A percentile compares a stretch with the other conserved stretches of the same genome.
phyloP scores from a whole-genome alignment of 2,888 invertebrate species.

The Andrena minutula region DNA sequence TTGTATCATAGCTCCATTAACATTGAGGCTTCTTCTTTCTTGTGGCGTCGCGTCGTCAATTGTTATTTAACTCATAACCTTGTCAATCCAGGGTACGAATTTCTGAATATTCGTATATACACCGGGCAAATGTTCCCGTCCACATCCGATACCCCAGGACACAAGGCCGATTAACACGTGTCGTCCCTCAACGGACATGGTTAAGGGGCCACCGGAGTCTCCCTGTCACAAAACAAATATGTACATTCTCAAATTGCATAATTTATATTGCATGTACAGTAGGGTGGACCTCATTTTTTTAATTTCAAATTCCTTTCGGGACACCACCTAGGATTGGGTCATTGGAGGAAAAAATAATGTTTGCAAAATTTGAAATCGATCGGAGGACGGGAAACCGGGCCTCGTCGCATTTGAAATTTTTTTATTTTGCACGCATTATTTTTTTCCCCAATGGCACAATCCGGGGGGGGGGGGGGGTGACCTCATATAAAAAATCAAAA shows the following conservation, averaged over 20 bases:
- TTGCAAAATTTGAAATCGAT: too few relatives aligned
- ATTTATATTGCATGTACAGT: neutral
- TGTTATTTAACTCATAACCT: constrained; percentile 89
- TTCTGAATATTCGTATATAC: constrained; percentile 97
- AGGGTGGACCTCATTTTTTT: too few relatives aligned
- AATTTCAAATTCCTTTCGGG: too few relatives aligned
- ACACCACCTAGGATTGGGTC: too few relatives aligned
- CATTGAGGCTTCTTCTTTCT: neutral
- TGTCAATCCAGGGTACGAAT: constrained; percentile 96
- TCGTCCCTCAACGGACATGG: constrained; percentile 93
- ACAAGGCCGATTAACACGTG: constrained; percentile 95
- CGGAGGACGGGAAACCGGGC: too few relatives aligned
- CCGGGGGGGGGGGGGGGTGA: too few relatives aligned
- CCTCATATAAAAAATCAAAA: too few relatives aligned
- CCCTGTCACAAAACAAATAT: constrained; percentile 81
- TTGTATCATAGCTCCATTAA: neutral
- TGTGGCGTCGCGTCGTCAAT: neutral
- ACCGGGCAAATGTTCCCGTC: constrained; percentile 94
- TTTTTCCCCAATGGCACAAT: too few relatives aligned
- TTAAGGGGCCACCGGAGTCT: constrained; percentile 94
- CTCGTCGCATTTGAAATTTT: too few relatives aligned
- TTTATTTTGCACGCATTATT: too few relatives aligned
- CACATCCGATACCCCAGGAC: constrained; percentile 97
- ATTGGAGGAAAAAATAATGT: too few relatives aligned
- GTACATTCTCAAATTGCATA: neutral